Conservation (phyloP, 2,113 vertebrate genomes). For the Triplophysa tibetana region DNA sequence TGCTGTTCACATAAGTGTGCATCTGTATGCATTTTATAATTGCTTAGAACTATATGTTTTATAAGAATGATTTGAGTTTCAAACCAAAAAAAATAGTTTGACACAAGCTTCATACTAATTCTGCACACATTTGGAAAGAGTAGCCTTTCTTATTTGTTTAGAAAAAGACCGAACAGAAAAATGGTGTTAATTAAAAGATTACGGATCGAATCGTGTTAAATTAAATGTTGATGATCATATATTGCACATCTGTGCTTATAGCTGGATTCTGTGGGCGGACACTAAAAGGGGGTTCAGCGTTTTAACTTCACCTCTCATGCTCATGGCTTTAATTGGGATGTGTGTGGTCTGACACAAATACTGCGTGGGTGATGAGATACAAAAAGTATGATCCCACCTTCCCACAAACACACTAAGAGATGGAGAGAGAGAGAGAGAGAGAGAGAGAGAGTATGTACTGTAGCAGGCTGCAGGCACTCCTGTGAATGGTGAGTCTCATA, state of each 20-base stretch:
- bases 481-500: conserved; percentile 53
- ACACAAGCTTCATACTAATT: neutral
- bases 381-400: conserved; percentile 54
- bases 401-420: conserved; percentile 50
- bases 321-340: conserved; percentile 54
- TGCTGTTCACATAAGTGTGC: neutral
- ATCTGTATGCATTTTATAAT: neutral
- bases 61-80: neutral
- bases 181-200: conserved; percentile 26
- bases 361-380: conserved; percentile 52
- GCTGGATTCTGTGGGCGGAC: conserved; percentile 20
- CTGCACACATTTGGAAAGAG: neutral
- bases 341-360: conserved; percentile 49
- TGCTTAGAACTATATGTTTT: neutral
- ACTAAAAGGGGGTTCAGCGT: conserved; percentile 19
- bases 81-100: neutral
- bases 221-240: conserved; percentile 22
- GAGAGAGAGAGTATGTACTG: conserved; percentile 11
- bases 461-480: conserved; percentile 42
- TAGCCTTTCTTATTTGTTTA: conserved; percentile 5
- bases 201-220: conserved; percentile 6
- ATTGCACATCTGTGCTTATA: conserved; percentile 27
- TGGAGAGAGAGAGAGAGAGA: conserved; percentile 9
- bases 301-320: conserved; percentile 48
- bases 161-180: neutral